Percentiles rank a stretch among this genome's conserved stretches.
These are phyloP conservation scores for Ophion obscuratus DNA, from an alignment of 2,888 invertebrate species.

Conservation along the genomic window DNA sequence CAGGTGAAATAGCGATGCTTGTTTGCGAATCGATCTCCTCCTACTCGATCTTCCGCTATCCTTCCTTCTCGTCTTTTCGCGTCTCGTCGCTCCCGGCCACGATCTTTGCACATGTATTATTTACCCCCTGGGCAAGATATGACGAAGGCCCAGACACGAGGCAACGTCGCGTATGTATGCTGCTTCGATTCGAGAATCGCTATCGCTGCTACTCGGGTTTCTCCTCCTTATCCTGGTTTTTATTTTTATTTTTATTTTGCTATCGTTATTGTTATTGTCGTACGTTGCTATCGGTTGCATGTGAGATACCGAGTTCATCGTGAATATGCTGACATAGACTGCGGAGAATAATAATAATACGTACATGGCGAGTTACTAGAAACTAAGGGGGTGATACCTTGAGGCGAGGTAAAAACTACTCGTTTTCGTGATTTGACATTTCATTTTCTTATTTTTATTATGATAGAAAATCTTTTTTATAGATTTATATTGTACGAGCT, in stretches of 20 bases:
- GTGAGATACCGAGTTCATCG: not conserved
- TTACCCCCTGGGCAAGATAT: not conserved
- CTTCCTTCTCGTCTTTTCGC: constrained; percentile 43
- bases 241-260: not conserved
- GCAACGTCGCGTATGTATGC: not conserved
- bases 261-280: not conserved
- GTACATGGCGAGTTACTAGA: too few relatives aligned
- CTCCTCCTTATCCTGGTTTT: not conserved
- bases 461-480: too few relatives aligned
- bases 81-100: constrained; percentile 21
- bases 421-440: too few relatives aligned
- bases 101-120: not conserved
- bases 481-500: too few relatives aligned
- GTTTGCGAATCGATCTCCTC: constrained; percentile 66
- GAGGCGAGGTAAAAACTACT: too few relatives aligned
- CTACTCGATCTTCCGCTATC: constrained; percentile 43
- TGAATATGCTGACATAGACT: too few relatives aligned
- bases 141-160: not conserved
- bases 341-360: too few relatives aligned
- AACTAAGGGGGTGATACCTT: too few relatives aligned
- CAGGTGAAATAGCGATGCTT: constrained; percentile 68
- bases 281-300: not conserved
- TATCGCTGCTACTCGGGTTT: not conserved
- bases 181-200: not conserved
- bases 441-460: too few relatives aligned